These are phyloP conservation scores for Scopus umbretta DNA, from an alignment of 2,113 vertebrate species.

Conservation along the genomic window DNA sequence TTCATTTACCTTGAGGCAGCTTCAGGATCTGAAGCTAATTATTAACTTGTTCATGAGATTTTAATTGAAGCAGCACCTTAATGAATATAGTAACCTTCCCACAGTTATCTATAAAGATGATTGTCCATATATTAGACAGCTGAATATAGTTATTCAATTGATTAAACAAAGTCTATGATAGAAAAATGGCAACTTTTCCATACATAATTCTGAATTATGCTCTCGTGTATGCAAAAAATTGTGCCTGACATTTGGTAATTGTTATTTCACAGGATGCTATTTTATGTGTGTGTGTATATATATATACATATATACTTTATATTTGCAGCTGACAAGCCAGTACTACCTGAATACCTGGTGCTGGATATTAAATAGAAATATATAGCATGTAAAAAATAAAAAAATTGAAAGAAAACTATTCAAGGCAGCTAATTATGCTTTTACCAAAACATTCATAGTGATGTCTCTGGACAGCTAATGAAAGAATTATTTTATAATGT, in stretches of 20 bases:
- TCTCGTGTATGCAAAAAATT: slow-evolving; percentile 55
- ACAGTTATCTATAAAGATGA: slow-evolving; percentile 53
- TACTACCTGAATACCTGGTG: slow-evolving; percentile 70
- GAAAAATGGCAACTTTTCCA: slow-evolving; percentile 30
- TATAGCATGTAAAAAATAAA: slow-evolving; percentile 44
- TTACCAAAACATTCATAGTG: slow-evolving; percentile 74
- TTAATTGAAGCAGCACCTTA: slow-evolving; percentile 73
- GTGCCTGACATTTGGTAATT: slow-evolving; percentile 68
- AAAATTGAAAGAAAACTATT: slow-evolving; percentile 62
- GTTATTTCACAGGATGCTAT: slow-evolving; percentile 68
- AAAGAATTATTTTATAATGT: slow-evolving; percentile 68
- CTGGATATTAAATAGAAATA: slow-evolving; percentile 66
- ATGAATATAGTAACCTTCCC: slow-evolving; percentile 54
- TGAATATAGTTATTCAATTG: slow-evolving; percentile 73
- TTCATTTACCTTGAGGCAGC: slow-evolving; percentile 17
- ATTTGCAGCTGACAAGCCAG: slow-evolving; percentile 74
- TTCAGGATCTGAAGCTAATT: slow-evolving; percentile 32
- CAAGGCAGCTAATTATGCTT: slow-evolving; percentile 80
- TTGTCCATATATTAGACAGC: slow-evolving; percentile 68
- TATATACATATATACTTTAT: slow-evolving; percentile 67
- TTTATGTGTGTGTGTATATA: slow-evolving; percentile 53
- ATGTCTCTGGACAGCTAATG: slow-evolving; percentile 64
- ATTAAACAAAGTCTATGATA: slow-evolving; percentile 29
- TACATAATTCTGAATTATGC: slow-evolving; percentile 54
- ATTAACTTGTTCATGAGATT: slow-evolving; percentile 38